A percentile compares a stretch with the other conserved stretches of the same genome.
These are phyloP conservation scores for Mareca strepera DNA, from an alignment of 2,797 vertebrate genomes.

Conservation along the genomic window DNA sequence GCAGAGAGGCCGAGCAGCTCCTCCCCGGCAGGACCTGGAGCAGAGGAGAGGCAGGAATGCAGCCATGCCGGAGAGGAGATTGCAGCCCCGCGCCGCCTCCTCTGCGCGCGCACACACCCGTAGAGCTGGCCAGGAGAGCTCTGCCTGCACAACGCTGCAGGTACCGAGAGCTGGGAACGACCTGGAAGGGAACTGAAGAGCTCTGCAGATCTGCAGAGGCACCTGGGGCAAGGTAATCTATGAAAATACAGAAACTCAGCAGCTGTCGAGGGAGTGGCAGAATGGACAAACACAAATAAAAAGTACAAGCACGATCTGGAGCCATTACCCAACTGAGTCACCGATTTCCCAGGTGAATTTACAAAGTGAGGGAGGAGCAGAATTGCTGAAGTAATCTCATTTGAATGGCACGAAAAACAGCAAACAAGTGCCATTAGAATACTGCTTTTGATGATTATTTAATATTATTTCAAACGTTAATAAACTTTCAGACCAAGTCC, in stretches of 20 bases:
- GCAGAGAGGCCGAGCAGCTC: neutral
- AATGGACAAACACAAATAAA: constrained; percentile 36
- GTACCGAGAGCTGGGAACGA: neutral
- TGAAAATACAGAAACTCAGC: neutral
- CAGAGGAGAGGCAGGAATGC: constrained; percentile 15
- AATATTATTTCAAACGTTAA: neutral
- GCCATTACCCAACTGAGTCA: constrained; percentile 53
- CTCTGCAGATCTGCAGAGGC: constrained; percentile 1
- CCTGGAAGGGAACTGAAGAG: neutral
- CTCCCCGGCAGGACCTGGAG: neutral
- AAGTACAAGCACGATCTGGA: neutral
- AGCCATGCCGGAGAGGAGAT: neutral
- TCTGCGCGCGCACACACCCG: neutral
- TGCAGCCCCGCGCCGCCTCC: neutral
- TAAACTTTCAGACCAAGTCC: neutral
- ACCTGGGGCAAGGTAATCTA: constrained; percentile 8
- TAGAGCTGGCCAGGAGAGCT: neutral
- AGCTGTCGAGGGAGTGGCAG: neutral
- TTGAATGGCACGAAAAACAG: neutral
- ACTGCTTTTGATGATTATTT: neutral
- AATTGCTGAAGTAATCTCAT: constrained; percentile 1
- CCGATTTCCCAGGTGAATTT: constrained; percentile 18
- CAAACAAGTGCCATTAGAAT: neutral
- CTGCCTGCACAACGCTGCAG: too few species aligned
- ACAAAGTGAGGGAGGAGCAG: neutral